Conservation (phyloP, 1,140 invertebrate species). For the Tetramorium alpestre region DNA sequence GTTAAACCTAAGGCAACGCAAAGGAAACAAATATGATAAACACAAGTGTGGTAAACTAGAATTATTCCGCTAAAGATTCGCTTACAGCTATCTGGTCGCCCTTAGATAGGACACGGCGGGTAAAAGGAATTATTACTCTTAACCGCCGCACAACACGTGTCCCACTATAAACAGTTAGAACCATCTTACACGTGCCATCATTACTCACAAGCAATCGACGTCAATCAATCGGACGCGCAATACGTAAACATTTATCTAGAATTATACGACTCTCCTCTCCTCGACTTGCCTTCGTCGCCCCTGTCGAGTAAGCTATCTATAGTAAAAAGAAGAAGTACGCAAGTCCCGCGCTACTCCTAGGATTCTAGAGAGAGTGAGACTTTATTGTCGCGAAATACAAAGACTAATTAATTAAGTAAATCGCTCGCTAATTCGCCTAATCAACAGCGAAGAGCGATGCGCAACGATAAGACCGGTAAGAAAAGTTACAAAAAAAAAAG, state of each 20-base stretch:
- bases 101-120: slow-evolving; percentile 3
- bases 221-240: slow-evolving; percentile 22
- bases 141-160: neutral
- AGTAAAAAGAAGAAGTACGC: slow-evolving; percentile 19
- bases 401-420: slow-evolving; percentile 29
- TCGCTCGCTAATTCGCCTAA: neutral
- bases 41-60: neutral
- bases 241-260: slow-evolving; percentile 52
- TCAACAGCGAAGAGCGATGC: neutral
- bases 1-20: neutral
- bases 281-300: slow-evolving; percentile 9
- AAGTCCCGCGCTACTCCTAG: neutral
- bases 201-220: slow-evolving; percentile 21
- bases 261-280: slow-evolving; percentile 4
- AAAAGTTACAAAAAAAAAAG: slow-evolving; percentile 38
- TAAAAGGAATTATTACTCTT: slow-evolving; percentile 23
- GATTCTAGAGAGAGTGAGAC: neutral
- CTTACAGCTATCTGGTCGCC: slow-evolving; percentile 7
- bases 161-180: slow-evolving; percentile 33
- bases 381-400: slow-evolving; percentile 57
- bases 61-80: neutral
- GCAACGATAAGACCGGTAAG: slow-evolving; percentile 2
- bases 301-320: slow-evolving; percentile 32
- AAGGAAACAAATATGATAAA: slow-evolving; percentile 3
- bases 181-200: neutral